These are phyloP conservation scores for Dendrocincla tyrannina DNA, from an alignment of 2,797 vertebrate genomes.

Conservation along the genomic window DNA sequence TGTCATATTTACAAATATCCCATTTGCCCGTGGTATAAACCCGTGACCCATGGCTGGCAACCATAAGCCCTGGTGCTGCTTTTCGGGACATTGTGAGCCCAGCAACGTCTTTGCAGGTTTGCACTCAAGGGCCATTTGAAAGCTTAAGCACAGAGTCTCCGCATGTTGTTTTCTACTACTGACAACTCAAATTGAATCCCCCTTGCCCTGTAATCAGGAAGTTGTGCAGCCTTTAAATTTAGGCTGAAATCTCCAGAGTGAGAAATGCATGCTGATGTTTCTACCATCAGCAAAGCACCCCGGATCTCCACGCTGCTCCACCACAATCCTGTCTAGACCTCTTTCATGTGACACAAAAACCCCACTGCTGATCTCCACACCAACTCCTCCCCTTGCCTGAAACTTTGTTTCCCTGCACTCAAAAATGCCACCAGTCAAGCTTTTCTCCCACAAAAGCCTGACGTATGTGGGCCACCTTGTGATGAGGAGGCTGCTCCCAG, in stretches of 20 bases:
- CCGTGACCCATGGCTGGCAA: background rate
- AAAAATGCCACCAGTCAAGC: fast-evolving
- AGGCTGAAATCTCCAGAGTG: background rate
- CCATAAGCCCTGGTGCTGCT: fast-evolving
- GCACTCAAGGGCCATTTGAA: background rate
- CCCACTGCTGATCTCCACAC: background rate
- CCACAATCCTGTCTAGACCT: background rate
- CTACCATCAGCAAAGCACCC: background rate
- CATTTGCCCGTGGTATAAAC: background rate
- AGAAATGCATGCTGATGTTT: background rate
- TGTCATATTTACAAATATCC: background rate
- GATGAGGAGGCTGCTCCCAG: background rate
- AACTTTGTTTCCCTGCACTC: background rate
- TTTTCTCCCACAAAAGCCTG: background rate
- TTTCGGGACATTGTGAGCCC: background rate
- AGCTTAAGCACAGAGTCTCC: background rate
- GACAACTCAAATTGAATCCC: background rate
- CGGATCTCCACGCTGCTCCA: fast-evolving
- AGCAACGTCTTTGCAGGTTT: background rate
- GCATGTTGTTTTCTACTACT: background rate
- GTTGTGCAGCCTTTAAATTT: background rate
- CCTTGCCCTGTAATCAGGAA: background rate
- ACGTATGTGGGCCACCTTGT: fast-evolving
- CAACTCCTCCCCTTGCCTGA: background rate
- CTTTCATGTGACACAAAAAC: background rate